Conservation (phyloP, 92 coral and sea anemone species). For the Desmophyllum pertusum region DNA sequence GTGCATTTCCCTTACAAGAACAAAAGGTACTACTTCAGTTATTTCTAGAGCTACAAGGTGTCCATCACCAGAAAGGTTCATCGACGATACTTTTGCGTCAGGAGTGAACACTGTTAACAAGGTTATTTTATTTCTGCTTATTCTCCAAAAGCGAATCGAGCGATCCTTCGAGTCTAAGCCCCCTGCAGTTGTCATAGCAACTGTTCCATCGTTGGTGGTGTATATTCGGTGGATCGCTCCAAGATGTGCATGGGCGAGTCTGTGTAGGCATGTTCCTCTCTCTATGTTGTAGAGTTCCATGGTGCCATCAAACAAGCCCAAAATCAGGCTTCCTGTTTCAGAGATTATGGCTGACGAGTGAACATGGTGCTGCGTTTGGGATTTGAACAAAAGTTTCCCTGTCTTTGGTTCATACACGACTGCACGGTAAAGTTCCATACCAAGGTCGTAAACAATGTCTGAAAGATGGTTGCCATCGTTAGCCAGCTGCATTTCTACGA, state of each 20-base stretch:
- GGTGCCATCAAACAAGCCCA: conserved; percentile 72
- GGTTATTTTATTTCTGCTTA: conserved; percentile 18
- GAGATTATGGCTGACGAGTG: conserved; percentile 57
- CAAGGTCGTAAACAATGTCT: conserved; percentile 54
- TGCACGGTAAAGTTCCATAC: conserved; percentile 53
- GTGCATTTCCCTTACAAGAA: conserved; percentile 34
- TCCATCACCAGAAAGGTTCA: conserved; percentile 73
- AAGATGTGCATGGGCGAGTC: conserved; percentile 54
- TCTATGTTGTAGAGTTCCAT: conserved; percentile 55
- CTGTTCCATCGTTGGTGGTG: conserved; percentile 48
- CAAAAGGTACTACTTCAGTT: conserved; percentile 70
- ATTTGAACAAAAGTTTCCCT: conserved; percentile 50
- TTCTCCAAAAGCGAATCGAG: conserved; percentile 66
- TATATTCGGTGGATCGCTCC: conserved; percentile 71
- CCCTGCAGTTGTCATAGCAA: conserved; percentile 84
- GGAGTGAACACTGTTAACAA: conserved; percentile 70
- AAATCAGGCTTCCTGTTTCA: conserved; percentile 30
- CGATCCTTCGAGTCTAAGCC: conserved; percentile 84
- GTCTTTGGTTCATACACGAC: conserved; percentile 64
- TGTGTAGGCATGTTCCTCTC: conserved; percentile 47
- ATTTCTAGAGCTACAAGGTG: conserved; percentile 63
- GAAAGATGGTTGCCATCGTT: conserved; percentile 57
- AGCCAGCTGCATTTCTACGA: conserved; percentile 60
- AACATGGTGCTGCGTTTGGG: conserved; percentile 49
- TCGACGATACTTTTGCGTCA: conserved; percentile 82